Evolutionary conservation across 2,797 vertebrate genomes (phyloP).

Genomic region (Bradypus variegatus): DNA sequence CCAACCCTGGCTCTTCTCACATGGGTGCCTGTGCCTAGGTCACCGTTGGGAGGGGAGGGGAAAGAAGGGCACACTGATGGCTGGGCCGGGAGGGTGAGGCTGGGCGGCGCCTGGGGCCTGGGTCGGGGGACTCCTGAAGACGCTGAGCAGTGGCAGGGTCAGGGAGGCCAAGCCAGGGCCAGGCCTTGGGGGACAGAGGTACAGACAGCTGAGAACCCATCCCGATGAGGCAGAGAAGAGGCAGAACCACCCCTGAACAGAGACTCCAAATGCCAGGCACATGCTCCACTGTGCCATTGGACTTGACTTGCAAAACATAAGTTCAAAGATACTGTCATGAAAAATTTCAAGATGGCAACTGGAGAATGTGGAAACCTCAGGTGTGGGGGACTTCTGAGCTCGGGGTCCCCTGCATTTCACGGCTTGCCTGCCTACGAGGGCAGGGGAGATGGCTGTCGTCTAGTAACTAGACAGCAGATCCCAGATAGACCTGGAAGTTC

Average conservation of each 20-base stretch:
- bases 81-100: background rate
- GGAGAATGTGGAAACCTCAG: background rate
- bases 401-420: background rate
- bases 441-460: rapidly evolving
- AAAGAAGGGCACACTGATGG: background rate
- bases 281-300: background rate
- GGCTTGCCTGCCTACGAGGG: background rate
- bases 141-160: background rate
- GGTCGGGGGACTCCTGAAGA: background rate
- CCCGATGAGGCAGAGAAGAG: background rate
- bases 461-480: background rate
- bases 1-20: background rate
- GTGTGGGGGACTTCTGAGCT: background rate
- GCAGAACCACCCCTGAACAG: background rate
- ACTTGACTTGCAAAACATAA: background rate
- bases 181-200: background rate
- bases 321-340: background rate
- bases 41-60: background rate
- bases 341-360: background rate
- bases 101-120: background rate
- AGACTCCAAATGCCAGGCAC: background rate
- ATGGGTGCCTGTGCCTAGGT: no score
- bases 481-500: background rate
- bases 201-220: background rate
- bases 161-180: background rate